Percentiles rank a stretch among this genome's conserved stretches.
These are phyloP conservation scores for Mola mola DNA, from an alignment of 2,113 vertebrate genomes.

Conservation along the genomic window DNA sequence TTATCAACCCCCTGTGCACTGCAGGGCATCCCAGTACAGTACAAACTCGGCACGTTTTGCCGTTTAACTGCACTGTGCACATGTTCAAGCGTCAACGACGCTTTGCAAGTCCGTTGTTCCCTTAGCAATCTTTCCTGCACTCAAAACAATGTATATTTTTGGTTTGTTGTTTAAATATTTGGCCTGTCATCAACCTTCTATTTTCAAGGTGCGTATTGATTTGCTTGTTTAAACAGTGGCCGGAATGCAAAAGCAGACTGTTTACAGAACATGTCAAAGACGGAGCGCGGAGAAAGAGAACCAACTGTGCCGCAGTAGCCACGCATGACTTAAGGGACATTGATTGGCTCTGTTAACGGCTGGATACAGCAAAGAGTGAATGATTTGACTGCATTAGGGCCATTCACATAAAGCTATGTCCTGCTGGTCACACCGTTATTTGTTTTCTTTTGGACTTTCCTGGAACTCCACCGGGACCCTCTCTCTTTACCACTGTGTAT, in stretches of 20 bases:
- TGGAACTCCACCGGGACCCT: slow-evolving; percentile 5
- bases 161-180: slow-evolving; percentile 30
- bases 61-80: neutral
- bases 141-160: slow-evolving; percentile 10
- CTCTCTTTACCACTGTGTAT: slow-evolving; percentile 24
- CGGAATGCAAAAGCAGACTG: slow-evolving; percentile 13
- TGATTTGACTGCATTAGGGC: slow-evolving; percentile 29
- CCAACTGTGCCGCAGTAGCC: neutral
- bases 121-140: neutral
- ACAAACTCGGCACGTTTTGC: too few relatives aligned
- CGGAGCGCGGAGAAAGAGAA: neutral
- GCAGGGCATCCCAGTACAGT: slow-evolving; percentile 51
- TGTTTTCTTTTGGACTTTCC: slow-evolving; percentile 5
- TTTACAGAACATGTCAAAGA: slow-evolving; percentile 51
- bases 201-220: slow-evolving; percentile 63
- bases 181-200: slow-evolving; percentile 28
- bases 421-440: slow-evolving; percentile 7
- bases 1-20: slow-evolving; percentile 55
- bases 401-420: neutral
- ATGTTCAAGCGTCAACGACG: too few relatives aligned
- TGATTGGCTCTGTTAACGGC: slow-evolving; percentile 35
- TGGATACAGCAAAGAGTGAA: slow-evolving; percentile 31
- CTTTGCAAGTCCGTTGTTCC: slow-evolving; percentile 1
- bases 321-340: slow-evolving; percentile 22
- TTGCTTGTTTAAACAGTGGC: slow-evolving; percentile 29